Base-by-base conservation (phyloP, 2,888 invertebrate species). In the Melieria crassipennis region DNA sequence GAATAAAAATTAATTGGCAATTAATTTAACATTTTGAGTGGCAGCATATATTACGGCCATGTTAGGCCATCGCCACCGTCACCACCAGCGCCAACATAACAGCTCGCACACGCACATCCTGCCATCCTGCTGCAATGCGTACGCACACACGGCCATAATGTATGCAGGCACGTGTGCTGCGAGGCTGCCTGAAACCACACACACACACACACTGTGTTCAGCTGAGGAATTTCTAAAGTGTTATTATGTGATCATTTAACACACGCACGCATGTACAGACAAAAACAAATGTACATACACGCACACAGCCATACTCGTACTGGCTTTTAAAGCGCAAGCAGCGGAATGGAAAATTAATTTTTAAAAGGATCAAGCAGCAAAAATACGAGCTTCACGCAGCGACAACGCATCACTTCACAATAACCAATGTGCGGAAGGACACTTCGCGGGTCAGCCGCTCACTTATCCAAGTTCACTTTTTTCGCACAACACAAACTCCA, bases 311-410 rank as follows among this genome's bases (percentile, higher is more conserved):
- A 30, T 30, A 30, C 30, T 1, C 30, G 30, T 3, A 30, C 3
- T 45, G 47, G 43, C 63, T 16, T 56, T 47, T n/a, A 70, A 56
- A 55, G 58, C 64, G 69, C 58, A 58, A 58, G 64, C 69, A 69
- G 58, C 30, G 66, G 45, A 63, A 42, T 56, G 66, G 62, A 71
- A 71, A 71, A 60, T 65, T 65, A 48, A 65, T 65, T 58, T 69
- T 63, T 62, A 69, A 64, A 69, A 64, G 69, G 55, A 62, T 69
- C 69, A 69, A 61, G 43, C 56, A 45, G n/a, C 42, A 52, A 70
- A 52, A 65, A 48, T 11, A 45, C 6, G 30, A 30, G 30, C 30
- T 30, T 30, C 30, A 30, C 30, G 30, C 30, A 30, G 47, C n/a
- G 48, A 47, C 16, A 56, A 70, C 61, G 66, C 66, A 55, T 66